Percentiles rank a stretch among this genome's conserved stretches.
phyloP scores from a whole-genome alignment of 92 coral and sea anemone species.

The Muricea muricata region DNA sequence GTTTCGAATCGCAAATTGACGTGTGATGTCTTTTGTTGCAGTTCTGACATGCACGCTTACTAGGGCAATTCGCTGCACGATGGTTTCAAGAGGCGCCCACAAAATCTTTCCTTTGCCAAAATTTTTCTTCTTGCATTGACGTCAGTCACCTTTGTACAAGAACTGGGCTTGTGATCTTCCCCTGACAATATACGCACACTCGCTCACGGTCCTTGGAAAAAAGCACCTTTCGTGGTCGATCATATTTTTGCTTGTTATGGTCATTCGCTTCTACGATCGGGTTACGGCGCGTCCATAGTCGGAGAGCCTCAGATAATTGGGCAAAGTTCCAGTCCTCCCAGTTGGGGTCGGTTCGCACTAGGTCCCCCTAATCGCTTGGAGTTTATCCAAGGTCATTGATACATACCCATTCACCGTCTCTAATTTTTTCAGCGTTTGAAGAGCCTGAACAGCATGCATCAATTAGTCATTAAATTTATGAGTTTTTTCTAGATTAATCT shows the following conservation, averaged over 20 bases:
- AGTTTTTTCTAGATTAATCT: conserved; percentile 18
- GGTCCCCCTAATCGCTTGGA: conserved; percentile 26
- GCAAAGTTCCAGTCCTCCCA: conserved; percentile 37
- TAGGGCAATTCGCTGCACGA: conserved; percentile 42
- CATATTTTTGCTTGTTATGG: not conserved
- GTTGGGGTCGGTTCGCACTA: conserved; percentile 27
- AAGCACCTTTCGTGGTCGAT: conserved; percentile 2
- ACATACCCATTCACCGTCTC: conserved; percentile 37
- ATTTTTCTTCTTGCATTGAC: conserved; percentile 41
- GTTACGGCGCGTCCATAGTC: conserved; percentile 45
- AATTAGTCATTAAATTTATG: conserved; percentile 4
- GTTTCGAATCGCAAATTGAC: conserved; percentile 38
- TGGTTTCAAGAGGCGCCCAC: conserved; percentile 56
- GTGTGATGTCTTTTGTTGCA: conserved; percentile 59
- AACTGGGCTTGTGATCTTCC: conserved; percentile 41
- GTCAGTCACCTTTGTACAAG: conserved; percentile 37
- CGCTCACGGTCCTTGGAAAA: conserved; percentile 34
- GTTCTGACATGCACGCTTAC: conserved; percentile 46
- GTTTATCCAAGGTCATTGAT: conserved; percentile 23
- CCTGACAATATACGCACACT: conserved; percentile 55
- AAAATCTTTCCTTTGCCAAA: conserved; percentile 55
- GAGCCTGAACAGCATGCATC: conserved; percentile 19
- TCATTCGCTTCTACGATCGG: conserved; percentile 19
- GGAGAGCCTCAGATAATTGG: conserved; percentile 41
- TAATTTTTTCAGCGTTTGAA: conserved; percentile 8